A percentile compares a stretch with the other conserved stretches of the same genome.
Evolutionary conservation across 1,140 invertebrate species (phyloP).

Genomic region (Eciton burchellii): DNA sequence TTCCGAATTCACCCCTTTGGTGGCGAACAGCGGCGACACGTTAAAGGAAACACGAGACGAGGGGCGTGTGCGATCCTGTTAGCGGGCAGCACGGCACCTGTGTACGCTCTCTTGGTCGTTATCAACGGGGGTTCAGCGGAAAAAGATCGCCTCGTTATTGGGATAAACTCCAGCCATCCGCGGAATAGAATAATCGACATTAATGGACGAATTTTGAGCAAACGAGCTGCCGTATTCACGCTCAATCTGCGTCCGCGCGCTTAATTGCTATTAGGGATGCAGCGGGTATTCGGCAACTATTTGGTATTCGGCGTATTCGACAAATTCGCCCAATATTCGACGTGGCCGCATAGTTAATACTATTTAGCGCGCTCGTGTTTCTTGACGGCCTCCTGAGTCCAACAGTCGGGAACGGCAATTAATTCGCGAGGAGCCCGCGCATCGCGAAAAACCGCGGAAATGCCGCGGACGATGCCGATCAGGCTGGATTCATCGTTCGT

Average conservation of each 20-base stretch:
- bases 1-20: conserved; percentile 49
- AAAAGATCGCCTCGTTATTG: background rate
- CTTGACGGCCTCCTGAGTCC: background rate
- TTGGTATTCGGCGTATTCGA: conserved; percentile 70
- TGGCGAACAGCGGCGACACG: background rate
- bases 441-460: conserved; percentile 17
- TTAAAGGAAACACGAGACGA: conserved; percentile 31
- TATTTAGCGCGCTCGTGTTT: conserved; percentile 61
- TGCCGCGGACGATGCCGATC: too few species aligned
- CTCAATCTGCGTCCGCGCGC: conserved; percentile 65
- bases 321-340: conserved; percentile 70
- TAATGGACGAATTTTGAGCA: conserved; percentile 73
- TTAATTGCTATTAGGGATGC: conserved; percentile 74
- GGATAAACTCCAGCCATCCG: background rate
- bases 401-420: conserved; percentile 14
- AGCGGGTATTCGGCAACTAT: conserved; percentile 73
- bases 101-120: background rate
- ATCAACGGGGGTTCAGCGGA: background rate
- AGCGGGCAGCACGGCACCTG: background rate
- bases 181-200: conserved; percentile 60
- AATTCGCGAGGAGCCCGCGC: background rate
- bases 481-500: too few species aligned
- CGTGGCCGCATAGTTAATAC: conserved; percentile 61
- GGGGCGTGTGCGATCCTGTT: background rate
- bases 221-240: conserved; percentile 70